Conservation (phyloP, 2,113 vertebrate species). For the Nesoenas mayeri region DNA sequence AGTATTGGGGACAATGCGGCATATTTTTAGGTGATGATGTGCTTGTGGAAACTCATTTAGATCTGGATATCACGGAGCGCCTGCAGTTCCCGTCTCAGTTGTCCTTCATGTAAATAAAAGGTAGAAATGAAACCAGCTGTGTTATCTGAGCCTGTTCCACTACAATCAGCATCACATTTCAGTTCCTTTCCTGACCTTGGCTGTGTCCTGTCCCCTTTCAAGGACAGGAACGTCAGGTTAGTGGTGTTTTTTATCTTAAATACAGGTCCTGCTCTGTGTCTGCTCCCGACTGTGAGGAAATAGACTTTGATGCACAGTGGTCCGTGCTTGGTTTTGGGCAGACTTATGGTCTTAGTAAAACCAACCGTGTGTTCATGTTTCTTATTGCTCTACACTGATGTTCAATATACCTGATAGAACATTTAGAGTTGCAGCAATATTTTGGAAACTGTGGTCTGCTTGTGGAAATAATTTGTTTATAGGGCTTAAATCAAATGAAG, state of each 20-base stretch:
- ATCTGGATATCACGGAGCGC: background rate
- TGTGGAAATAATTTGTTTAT: background rate
- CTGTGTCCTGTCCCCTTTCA: background rate
- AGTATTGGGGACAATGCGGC: rapidly evolving
- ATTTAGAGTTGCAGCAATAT: background rate
- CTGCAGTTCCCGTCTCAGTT: background rate
- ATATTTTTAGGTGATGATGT: background rate
- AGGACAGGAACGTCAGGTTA: background rate
- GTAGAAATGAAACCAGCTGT: background rate
- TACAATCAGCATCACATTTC: background rate
- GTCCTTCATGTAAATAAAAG: constrained; percentile 21
- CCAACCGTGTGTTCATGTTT: background rate
- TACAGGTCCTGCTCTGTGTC: background rate
- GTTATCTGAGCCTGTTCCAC: constrained; percentile 4
- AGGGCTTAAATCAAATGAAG: background rate
- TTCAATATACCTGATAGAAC: background rate
- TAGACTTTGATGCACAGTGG: no score
- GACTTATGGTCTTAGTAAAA: background rate
- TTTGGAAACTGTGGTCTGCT: background rate
- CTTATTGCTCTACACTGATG: background rate
- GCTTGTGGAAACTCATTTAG: background rate
- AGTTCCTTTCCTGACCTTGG: constrained; percentile 1
- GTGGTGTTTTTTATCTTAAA: background rate
- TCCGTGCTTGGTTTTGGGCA: background rate
- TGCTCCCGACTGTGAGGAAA: rapidly evolving